These are phyloP conservation scores for Oxystoma pomonae DNA, from an alignment of 2,888 invertebrate species.

Conservation along the genomic window DNA sequence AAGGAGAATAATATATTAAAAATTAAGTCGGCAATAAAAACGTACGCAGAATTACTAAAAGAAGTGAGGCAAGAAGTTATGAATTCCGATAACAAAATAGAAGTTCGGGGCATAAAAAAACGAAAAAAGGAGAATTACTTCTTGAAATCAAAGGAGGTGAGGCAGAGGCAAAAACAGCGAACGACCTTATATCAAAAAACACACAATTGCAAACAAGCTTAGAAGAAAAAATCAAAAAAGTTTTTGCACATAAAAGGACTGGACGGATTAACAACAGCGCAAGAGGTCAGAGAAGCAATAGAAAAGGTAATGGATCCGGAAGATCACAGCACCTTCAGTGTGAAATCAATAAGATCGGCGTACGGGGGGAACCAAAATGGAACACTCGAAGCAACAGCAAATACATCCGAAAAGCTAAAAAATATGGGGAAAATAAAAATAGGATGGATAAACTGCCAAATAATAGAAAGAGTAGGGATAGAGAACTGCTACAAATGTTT, in stretches of 20 bases:
- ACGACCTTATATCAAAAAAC: not conserved
- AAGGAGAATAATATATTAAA: too few species aligned
- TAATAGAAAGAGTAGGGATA: too few species aligned
- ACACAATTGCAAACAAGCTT: not conserved
- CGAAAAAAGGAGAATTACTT: not conserved
- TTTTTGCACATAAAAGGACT: not conserved
- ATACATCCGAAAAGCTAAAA: not conserved
- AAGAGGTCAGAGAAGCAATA: not conserved
- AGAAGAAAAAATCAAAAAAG: not conserved
- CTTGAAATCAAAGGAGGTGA: not conserved
- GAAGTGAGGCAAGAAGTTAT: too few species aligned
- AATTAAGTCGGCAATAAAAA: too few species aligned
- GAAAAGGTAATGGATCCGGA: not conserved
- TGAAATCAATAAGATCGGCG: not conserved
- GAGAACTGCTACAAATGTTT: too few species aligned
- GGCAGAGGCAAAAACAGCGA: not conserved
- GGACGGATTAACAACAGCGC: not conserved
- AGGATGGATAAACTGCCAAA: too few species aligned
- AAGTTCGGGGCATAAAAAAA: not conserved
- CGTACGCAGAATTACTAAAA: too few species aligned
- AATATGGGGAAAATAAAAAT: not conserved
- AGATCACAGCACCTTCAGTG: not conserved
- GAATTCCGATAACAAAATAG: too few species aligned
- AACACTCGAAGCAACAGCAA: not conserved
- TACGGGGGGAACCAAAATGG: not conserved